Evolutionary conservation across 1,140 invertebrate species (phyloP), one percentile per base, ranked within the genome.

Genomic region (Pachypeltis micranthus): DNA sequence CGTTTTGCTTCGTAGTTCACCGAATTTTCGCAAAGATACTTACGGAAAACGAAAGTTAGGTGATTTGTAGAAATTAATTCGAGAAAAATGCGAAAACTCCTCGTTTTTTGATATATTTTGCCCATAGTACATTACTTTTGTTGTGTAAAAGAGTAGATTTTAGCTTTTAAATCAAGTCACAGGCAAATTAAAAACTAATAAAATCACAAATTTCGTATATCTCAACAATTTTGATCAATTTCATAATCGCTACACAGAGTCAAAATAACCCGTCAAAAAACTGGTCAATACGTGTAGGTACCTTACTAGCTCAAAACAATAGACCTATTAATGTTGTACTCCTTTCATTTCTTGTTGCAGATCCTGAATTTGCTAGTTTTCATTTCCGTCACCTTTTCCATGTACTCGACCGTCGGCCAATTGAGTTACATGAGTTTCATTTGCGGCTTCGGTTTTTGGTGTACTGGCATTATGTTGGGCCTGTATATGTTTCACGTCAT

Each of bases 401-500:
- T 66, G 1, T 73, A 74, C 26, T 78, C 76, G 54, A 74, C 70
- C 62, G 66, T 74, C 63, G 79, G 80, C 44, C 78, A 81, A 62
- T 80, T 79, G 44, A 73, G 74, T 27, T 93, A 83, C 81, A 91
- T 90, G 73, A 87, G 83, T 71, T 87, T 88, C 72, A 86, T 93
- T 0, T 79, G 90, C 0, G 90, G 90, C 80, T 81, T 81, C 24
- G 91, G 86, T n/a, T 87, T 94, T 70, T 90, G 89, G 82, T 85
- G 88, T 63, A 91, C 87, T 0, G 82, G 85, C 14, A 85, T 91
- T 47, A 74, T 93, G 16, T 80, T 93, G 19, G 79, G 84, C 0
- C 80, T 93, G 61, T 93, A 93, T 74, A 70, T 91, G 58, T 90
- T 93, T 71, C 90, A 94, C 71, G 79, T 93, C 12, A 79, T 93